Conservation (phyloP, 2,113 vertebrate species). For the Pelecanus crispus region DNA sequence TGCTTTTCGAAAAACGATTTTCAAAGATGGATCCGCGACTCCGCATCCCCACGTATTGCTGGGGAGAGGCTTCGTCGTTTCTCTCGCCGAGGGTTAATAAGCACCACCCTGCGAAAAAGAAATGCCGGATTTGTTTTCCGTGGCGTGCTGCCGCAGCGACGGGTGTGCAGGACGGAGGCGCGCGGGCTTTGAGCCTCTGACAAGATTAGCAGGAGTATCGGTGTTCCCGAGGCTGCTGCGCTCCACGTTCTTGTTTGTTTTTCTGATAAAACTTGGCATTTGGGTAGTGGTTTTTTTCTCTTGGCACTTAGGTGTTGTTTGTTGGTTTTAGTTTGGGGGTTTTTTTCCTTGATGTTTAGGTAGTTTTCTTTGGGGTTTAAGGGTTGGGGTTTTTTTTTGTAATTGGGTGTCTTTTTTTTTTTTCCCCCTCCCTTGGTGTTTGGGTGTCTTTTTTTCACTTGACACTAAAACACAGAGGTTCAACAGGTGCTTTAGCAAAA, state of each 20-base stretch:
- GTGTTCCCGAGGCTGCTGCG: neutral
- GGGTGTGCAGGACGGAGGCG: neutral
- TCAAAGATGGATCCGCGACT: neutral
- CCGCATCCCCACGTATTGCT: neutral
- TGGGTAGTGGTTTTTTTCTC: neutral
- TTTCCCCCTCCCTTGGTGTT: too few relatives aligned
- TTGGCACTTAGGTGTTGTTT: neutral
- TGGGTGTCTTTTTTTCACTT: neutral
- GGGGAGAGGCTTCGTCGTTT: neutral
- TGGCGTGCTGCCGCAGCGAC: too few relatives aligned
- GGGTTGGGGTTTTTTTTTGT: neutral
- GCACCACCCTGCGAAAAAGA: neutral
- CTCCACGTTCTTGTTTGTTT: neutral
- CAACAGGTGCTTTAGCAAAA: neutral
- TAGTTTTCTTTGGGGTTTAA: neutral
- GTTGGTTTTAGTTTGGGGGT: neutral
- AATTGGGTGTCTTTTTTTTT: neutral
- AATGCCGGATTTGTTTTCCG: neutral
- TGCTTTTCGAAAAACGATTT: neutral
- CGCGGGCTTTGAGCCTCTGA: neutral
- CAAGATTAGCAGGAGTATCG: neutral
- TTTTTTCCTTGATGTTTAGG: neutral
- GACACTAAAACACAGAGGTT: neutral
- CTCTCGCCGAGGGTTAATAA: neutral
- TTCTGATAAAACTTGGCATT: neutral